phyloP scores from a whole-genome alignment of 2,113 vertebrate species.

The Romanogobio albipinnatus region DNA sequence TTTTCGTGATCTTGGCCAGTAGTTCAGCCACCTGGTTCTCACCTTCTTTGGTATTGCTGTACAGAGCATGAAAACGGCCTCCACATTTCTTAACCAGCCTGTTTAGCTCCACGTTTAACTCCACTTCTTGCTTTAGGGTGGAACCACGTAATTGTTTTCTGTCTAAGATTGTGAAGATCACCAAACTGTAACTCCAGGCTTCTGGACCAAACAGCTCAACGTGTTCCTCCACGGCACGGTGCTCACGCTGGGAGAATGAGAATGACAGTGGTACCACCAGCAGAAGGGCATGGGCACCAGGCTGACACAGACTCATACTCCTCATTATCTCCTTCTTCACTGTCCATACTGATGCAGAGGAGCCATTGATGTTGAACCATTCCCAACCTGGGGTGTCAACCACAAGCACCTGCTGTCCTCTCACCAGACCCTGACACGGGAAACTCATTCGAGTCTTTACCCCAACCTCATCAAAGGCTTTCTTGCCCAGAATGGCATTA shows the following conservation, averaged over 20 bases:
- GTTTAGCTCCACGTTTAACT: slow-evolving; percentile 47
- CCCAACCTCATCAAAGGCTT: slow-evolving; percentile 45
- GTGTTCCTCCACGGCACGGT: slow-evolving; percentile 45
- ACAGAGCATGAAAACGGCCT: slow-evolving; percentile 50
- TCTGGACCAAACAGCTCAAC: slow-evolving; percentile 51
- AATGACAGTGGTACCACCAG: slow-evolving; percentile 58
- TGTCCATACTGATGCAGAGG: not conserved
- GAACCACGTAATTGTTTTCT: slow-evolving; percentile 31
- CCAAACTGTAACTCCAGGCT: slow-evolving; percentile 53
- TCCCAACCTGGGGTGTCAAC: slow-evolving; percentile 59
- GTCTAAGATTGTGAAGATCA: slow-evolving; percentile 54
- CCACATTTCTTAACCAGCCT: slow-evolving; percentile 47
- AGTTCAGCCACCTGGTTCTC: slow-evolving; percentile 49
- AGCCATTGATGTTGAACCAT: slow-evolving; percentile 49
- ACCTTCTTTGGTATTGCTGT: slow-evolving; percentile 17
- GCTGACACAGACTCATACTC: slow-evolving; percentile 50
- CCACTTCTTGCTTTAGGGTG: slow-evolving; percentile 47
- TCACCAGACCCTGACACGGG: slow-evolving; percentile 23
- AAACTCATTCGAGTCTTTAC: slow-evolving; percentile 45
- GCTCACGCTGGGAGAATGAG: slow-evolving; percentile 46
- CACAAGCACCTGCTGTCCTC: slow-evolving; percentile 33
- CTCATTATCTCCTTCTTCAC: slow-evolving; percentile 50
- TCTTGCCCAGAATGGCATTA: slow-evolving; percentile 48
- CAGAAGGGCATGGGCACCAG: slow-evolving; percentile 53
- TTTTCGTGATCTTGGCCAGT: slow-evolving; percentile 49